phyloP scores from a whole-genome alignment of 2,113 vertebrate genomes.

The Xiphias gladius region DNA sequence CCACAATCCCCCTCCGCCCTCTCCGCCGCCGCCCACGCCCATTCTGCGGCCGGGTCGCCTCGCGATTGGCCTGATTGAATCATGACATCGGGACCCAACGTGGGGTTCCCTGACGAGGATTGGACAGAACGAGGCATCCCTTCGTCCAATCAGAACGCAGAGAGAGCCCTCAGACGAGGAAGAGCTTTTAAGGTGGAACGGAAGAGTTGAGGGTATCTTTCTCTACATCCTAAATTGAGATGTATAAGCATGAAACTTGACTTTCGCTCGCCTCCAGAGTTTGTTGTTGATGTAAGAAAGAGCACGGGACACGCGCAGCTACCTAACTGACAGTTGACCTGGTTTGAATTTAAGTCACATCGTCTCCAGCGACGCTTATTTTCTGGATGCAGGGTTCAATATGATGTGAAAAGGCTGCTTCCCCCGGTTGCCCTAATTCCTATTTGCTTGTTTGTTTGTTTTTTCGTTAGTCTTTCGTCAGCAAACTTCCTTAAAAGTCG shows the following conservation, averaged over 20 bases:
- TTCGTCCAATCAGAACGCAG: constrained; percentile 70
- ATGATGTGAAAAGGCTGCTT: not conserved
- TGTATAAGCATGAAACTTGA: constrained; percentile 33
- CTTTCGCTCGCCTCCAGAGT: constrained; percentile 10
- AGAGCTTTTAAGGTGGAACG: constrained; percentile 84
- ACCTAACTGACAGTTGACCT: not conserved
- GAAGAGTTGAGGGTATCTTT: not conserved
- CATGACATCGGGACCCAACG: constrained; percentile 80
- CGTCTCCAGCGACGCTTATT: not conserved
- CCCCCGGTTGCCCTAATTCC: not conserved
- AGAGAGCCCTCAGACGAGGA: constrained; percentile 36
- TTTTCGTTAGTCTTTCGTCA: not conserved
- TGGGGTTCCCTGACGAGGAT: constrained; percentile 70
- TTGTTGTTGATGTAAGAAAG: constrained; percentile 5
- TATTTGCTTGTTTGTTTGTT: not conserved
- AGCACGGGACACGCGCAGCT: not conserved
- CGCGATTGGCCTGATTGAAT: constrained; percentile 63
- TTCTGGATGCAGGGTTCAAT: not conserved
- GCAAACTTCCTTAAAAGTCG: not conserved
- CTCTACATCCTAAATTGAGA: constrained; percentile 66
- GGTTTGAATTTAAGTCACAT: not conserved
- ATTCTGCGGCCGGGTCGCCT: constrained; percentile 53
- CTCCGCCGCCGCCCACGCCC: constrained; percentile 49
- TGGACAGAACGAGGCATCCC: constrained; percentile 52
- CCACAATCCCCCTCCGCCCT: constrained; percentile 81